Evolutionary conservation across 2,797 vertebrate genomes (phyloP).

Genomic region (Urocyon cinereoargenteus): DNA sequence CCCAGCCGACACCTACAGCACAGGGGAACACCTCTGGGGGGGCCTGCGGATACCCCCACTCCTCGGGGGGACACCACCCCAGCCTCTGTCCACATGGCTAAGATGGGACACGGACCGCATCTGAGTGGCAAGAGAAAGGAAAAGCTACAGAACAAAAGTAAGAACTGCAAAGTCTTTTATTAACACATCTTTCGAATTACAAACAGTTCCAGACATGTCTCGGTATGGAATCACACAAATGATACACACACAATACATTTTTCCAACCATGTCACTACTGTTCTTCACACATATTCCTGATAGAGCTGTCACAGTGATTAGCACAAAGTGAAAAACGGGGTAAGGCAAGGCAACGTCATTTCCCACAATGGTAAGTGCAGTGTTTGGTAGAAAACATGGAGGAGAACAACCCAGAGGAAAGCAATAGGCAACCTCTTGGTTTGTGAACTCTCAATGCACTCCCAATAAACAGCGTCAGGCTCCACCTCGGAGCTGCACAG

Average conservation of each 20-base stretch:
- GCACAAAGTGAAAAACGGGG: slow-evolving; percentile 46
- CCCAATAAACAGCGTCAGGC: slow-evolving; percentile 75
- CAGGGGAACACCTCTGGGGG: fast-evolving
- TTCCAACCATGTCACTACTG: slow-evolving; percentile 70
- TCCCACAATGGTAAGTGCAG: slow-evolving; percentile 8
- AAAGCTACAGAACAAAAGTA: background rate
- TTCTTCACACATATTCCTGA: slow-evolving; percentile 82
- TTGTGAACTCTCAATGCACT: slow-evolving; percentile 71
- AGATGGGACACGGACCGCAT: fast-evolving
- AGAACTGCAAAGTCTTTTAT: slow-evolving; percentile 81
- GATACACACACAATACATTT: slow-evolving; percentile 81
- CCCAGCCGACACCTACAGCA: background rate
- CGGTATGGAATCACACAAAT: slow-evolving; percentile 78
- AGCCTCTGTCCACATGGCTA: fast-evolving
- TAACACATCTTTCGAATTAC: slow-evolving; percentile 82
- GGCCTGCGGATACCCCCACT: background rate
- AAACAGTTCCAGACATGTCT: slow-evolving; percentile 76
- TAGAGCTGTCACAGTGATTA: slow-evolving; percentile 59
- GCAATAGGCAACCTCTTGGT: slow-evolving; percentile 70
- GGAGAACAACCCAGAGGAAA: slow-evolving; percentile 77
- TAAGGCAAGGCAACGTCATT: slow-evolving; percentile 59
- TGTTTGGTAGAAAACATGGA: slow-evolving; percentile 70
- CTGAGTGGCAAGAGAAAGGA: background rate
- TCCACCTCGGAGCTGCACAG: slow-evolving; percentile 76
- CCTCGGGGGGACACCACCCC: background rate